phyloP scores from a whole-genome alignment of 2,797 vertebrate species.

The Moxostoma hubbsi region DNA sequence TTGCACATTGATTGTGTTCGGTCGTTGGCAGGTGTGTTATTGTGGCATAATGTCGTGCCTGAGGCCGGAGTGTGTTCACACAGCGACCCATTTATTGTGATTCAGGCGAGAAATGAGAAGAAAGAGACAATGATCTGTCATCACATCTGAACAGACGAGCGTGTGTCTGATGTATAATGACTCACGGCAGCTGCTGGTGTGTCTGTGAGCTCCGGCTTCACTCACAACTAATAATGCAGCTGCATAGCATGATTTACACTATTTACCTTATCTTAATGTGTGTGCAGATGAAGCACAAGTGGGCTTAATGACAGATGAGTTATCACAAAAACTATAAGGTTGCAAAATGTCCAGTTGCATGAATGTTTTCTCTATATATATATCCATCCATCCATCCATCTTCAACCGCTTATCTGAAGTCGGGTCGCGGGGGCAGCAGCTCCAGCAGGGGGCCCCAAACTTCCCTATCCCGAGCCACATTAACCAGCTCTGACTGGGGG shows the following conservation, averaged over 20 bases:
- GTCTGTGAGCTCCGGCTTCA: not conserved
- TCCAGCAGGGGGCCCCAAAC: too few species aligned
- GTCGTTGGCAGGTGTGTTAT: conserved; percentile 40
- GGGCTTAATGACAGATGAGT: too few species aligned
- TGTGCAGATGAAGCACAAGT: too few species aligned
- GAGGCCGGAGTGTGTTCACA: conserved; percentile 11
- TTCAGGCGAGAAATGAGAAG: conserved; percentile 26
- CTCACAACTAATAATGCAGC: not conserved
- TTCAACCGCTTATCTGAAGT: too few species aligned
- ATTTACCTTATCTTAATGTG: not conserved
- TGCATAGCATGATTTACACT: not conserved
- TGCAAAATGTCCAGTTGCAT: too few species aligned
- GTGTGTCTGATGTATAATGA: conserved; percentile 12
- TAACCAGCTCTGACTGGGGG: too few species aligned
- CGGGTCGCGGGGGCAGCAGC: too few species aligned
- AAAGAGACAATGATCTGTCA: conserved; percentile 31
- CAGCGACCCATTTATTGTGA: conserved; percentile 32
- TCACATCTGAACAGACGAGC: conserved; percentile 18
- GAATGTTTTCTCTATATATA: too few species aligned
- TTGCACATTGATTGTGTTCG: conserved; percentile 21
- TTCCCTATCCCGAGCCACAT: too few species aligned
- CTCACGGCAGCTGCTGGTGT: conserved; percentile 23
- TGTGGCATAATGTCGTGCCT: conserved; percentile 37
- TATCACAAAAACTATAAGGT: too few species aligned
- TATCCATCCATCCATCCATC: too few species aligned